phyloP scores from a whole-genome alignment of 2,888 invertebrate species.

The Ischnura elegans region DNA sequence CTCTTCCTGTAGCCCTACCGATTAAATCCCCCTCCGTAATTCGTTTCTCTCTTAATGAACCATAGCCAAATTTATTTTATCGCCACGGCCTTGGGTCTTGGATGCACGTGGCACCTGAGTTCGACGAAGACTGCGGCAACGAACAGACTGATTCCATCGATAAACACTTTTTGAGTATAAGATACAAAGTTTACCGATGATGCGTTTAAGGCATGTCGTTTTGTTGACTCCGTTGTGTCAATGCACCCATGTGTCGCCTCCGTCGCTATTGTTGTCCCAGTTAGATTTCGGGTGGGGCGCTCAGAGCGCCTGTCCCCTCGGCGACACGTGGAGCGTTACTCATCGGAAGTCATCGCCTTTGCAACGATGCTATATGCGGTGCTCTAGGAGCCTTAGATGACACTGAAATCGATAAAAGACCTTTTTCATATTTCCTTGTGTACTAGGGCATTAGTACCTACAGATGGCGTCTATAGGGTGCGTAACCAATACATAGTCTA shows the following conservation, averaged over 20 bases:
- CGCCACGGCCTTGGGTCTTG: no score
- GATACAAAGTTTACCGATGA: neutral
- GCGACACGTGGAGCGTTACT: neutral
- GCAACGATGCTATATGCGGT: neutral
- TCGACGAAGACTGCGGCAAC: neutral
- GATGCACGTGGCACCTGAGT: neutral
- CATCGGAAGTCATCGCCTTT: neutral
- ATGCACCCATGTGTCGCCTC: neutral
- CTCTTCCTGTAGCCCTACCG: no score
- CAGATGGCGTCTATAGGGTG: no score
- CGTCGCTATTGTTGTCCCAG: neutral
- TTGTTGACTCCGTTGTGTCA: slow-evolving; percentile 14
- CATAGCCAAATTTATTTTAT: no score
- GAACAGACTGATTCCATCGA: neutral
- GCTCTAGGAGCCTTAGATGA: neutral
- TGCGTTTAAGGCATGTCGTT: neutral
- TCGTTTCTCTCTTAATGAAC: no score
- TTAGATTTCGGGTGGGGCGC: neutral
- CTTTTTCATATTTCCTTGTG: neutral
- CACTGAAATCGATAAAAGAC: neutral
- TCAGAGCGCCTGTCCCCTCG: neutral
- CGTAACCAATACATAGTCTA: no score
- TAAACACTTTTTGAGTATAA: neutral
- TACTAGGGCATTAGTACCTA: neutral
- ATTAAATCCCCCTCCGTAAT: no score